Evolutionary conservation across 2,113 vertebrate species (phyloP).

Genomic region (Lasiurus cinereus): DNA sequence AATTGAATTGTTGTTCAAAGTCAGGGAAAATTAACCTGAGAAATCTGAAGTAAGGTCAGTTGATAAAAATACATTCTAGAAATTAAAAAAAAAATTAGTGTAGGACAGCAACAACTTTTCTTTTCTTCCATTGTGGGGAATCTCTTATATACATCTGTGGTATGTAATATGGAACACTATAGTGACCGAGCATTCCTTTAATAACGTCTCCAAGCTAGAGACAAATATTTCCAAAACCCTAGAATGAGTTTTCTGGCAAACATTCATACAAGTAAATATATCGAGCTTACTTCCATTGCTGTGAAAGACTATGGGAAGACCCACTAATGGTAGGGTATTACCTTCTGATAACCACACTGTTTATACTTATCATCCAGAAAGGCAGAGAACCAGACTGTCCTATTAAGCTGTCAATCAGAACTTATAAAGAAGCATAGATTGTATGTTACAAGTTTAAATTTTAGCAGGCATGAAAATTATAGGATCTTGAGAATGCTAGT

Average conservation of each 20-base stretch:
- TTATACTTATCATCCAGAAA: conserved; percentile 66
- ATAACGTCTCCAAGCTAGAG: neutral
- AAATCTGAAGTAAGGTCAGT: neutral
- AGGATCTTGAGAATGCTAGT: conserved; percentile 52
- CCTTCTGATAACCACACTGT: conserved; percentile 47
- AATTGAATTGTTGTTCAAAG: neutral
- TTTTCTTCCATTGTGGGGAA: neutral
- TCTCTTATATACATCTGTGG: neutral
- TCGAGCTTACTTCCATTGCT: conserved; percentile 43
- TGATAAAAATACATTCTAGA: neutral
- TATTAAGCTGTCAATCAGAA: conserved; percentile 67
- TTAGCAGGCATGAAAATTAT: conserved; percentile 53
- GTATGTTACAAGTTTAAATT: conserved; percentile 53
- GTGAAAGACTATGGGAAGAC: conserved; percentile 9
- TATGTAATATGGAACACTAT: neutral
- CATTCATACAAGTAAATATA: conserved; percentile 47
- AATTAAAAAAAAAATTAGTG: neutral
- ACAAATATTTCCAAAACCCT: neutral
- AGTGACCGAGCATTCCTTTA: neutral
- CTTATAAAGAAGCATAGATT: conserved; percentile 51
- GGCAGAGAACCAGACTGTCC: conserved; percentile 15
- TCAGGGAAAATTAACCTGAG: neutral
- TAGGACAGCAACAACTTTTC: neutral
- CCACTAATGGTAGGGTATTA: conserved; percentile 57
- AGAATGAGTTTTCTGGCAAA: conserved; percentile 27